Conservation (phyloP, 2,113 vertebrate species). For the Zosterops hypoxanthus region DNA sequence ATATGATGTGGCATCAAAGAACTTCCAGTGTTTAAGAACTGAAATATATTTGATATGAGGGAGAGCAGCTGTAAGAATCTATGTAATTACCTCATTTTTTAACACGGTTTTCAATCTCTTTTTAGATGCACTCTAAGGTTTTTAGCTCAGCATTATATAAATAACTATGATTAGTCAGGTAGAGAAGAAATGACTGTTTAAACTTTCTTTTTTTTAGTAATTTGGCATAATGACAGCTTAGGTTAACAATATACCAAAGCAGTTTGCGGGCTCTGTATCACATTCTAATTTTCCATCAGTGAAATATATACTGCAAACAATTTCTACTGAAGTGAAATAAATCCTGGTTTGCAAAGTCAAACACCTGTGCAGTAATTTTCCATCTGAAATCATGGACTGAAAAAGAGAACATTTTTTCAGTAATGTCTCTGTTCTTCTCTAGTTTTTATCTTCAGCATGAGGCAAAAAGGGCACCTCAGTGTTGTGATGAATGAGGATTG, state of each 20-base stretch:
- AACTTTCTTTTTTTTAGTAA: constrained; percentile 12
- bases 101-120: background rate
- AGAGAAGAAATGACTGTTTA: constrained; percentile 16
- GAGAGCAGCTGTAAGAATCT: background rate
- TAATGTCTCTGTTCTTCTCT: constrained; percentile 1
- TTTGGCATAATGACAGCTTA: constrained; percentile 38
- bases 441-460: constrained; percentile 38
- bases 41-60: constrained; percentile 19
- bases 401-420: constrained; percentile 43
- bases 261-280: background rate
- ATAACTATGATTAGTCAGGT: constrained; percentile 44
- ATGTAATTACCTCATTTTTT: constrained; percentile 36
- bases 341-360: constrained; percentile 29
- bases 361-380: constrained; percentile 52
- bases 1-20: background rate
- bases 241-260: constrained; percentile 38
- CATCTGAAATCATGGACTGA: constrained; percentile 19
- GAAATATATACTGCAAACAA: constrained; percentile 29
- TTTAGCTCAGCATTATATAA: constrained; percentile 48
- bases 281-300: constrained; percentile 39
- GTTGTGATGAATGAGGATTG: background rate
- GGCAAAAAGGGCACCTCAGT: constrained; percentile 2
- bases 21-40: background rate
- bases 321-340: constrained; percentile 33
- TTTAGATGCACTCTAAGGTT: constrained; percentile 10